Conservation (phyloP, 2,888 invertebrate species). For the Disparrhopalites patrizii region DNA sequence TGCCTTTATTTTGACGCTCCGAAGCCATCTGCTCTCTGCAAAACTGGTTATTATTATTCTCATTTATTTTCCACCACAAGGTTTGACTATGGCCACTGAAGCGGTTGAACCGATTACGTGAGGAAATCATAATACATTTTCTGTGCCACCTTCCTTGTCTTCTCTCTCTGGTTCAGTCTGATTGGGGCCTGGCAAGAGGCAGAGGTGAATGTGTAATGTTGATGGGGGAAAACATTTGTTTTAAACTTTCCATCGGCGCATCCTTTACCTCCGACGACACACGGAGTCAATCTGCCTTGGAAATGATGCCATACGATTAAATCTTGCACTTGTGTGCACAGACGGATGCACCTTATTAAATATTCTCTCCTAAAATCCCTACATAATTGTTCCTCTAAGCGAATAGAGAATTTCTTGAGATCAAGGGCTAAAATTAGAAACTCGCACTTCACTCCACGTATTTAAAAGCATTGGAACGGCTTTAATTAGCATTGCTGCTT, state of each 20-base stretch:
- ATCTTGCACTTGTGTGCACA: too few relatives aligned
- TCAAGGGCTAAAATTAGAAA: too few relatives aligned
- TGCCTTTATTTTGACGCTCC: too few relatives aligned
- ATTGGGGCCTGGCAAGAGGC: not conserved
- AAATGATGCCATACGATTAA: too few relatives aligned
- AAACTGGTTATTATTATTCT: not conserved
- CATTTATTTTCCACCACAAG: not conserved
- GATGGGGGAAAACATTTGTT: not conserved
- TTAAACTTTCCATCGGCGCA: not conserved
- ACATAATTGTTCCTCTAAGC: too few relatives aligned
- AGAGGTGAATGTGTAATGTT: not conserved
- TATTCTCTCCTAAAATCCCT: too few relatives aligned
- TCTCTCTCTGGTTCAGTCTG: not conserved
- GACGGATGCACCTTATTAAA: too few relatives aligned
- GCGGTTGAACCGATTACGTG: not conserved
- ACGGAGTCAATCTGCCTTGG: too few relatives aligned
- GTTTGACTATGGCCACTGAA: not conserved
- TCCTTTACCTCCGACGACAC: not conserved
- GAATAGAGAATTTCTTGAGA: too few relatives aligned
- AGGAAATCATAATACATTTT: not conserved
- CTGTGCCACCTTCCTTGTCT: not conserved
- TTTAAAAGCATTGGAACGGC: too few relatives aligned
- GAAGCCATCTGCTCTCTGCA: slow-evolving; percentile 21
- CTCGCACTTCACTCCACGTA: too few relatives aligned
- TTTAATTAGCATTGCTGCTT: too few relatives aligned